A percentile compares a stretch with the other conserved stretches of the same genome.
These are phyloP conservation scores for Neostethus bicornis DNA, from an alignment of 2,797 vertebrate genomes.

Conservation along the genomic window DNA sequence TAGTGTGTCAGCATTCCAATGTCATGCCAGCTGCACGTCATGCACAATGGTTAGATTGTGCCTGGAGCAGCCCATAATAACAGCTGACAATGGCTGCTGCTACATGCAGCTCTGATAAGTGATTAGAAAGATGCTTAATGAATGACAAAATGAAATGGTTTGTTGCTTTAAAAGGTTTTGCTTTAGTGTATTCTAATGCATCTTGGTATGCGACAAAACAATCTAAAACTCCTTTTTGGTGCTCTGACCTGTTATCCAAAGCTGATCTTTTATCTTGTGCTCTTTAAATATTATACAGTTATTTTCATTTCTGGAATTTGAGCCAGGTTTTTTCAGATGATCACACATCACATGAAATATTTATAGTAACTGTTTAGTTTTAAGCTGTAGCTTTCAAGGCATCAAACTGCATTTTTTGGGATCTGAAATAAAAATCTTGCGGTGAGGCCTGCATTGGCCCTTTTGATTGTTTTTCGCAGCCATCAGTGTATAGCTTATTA, in stretches of 20 bases:
- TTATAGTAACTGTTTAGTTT: slow-evolving; percentile 49
- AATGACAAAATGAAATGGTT: slow-evolving; percentile 1
- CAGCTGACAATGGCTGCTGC: slow-evolving; percentile 71
- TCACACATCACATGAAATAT: slow-evolving; percentile 40
- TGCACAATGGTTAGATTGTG: slow-evolving; percentile 78
- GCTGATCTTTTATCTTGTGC: slow-evolving; percentile 19
- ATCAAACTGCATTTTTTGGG: slow-evolving; percentile 24
- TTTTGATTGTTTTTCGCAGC: background rate
- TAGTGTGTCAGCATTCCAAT: slow-evolving; percentile 62
- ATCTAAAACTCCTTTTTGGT: background rate
- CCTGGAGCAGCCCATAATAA: slow-evolving; percentile 45
- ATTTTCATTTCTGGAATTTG: slow-evolving; percentile 51
- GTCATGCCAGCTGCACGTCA: slow-evolving; percentile 70
- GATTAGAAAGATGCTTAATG: slow-evolving; percentile 28
- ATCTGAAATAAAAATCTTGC: slow-evolving; percentile 15
- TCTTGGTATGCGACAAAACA: background rate
- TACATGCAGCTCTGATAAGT: slow-evolving; percentile 29
- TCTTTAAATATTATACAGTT: slow-evolving; percentile 37
- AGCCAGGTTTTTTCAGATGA: slow-evolving; percentile 46
- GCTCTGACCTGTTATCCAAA: slow-evolving; percentile 12
- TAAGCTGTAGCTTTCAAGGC: slow-evolving; percentile 22
- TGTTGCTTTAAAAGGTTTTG: background rate
- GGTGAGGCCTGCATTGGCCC: background rate
- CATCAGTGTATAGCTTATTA: background rate
- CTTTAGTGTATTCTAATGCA: background rate